These are phyloP conservation scores for Poeciliopsis gracilis DNA, from an alignment of 2,797 vertebrate genomes.

Conservation along the genomic window DNA sequence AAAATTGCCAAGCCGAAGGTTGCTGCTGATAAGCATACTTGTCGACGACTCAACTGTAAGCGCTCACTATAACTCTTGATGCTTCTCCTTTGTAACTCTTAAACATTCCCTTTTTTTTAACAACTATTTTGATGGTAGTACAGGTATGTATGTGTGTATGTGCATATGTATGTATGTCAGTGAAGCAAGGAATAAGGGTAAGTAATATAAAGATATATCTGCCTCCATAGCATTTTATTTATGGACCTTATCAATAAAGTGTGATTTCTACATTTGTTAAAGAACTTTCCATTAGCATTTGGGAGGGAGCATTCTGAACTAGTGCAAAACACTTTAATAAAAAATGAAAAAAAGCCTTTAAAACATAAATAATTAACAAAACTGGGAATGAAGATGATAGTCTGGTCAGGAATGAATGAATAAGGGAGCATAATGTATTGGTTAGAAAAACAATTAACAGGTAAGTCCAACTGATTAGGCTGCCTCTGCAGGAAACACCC, in stretches of 20 bases:
- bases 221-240: not conserved
- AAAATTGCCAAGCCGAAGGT: not conserved
- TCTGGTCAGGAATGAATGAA: no score
- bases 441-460: no score
- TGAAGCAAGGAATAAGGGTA: not conserved
- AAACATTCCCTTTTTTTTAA: not conserved
- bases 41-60: not conserved
- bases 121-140: not conserved
- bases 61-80: not conserved
- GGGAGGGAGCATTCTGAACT: slow-evolving; percentile 13
- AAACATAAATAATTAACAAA: no score
- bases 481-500: no score
- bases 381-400: no score
- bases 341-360: no score
- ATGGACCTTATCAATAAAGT: no score
- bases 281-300: slow-evolving; percentile 15
- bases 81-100: not conserved
- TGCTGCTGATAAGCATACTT: not conserved
- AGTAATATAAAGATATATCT: not conserved
- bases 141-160: no score
- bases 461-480: no score
- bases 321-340: not conserved
- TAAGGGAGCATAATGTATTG: no score
- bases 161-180: not conserved
- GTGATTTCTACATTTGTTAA: slow-evolving; percentile 10